These are phyloP conservation scores for Ctenopoma multispine DNA, from an alignment of 2,797 vertebrate genomes.

Conservation along the genomic window DNA sequence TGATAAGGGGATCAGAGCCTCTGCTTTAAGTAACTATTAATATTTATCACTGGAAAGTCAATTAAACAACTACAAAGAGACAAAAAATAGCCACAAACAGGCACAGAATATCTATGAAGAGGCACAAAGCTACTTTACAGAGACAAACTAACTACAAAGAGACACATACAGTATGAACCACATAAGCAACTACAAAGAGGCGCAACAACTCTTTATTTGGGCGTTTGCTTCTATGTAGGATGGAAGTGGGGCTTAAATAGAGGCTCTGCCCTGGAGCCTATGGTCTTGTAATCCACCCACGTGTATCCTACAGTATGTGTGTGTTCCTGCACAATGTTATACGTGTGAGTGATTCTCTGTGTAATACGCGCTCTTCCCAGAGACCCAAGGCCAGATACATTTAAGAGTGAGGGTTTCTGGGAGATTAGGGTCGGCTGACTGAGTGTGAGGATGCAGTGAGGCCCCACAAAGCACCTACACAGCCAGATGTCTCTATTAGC, in stretches of 20 bases:
- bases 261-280: neutral
- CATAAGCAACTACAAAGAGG: too few species aligned
- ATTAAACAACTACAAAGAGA: neutral
- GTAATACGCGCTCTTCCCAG: constrained; percentile 22
- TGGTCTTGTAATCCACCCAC: neutral
- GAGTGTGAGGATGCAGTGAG: constrained; percentile 47
- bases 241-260: neutral
- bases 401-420: constrained; percentile 53
- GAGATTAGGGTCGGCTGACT: constrained; percentile 70
- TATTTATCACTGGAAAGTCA: neutral
- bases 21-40: neutral
- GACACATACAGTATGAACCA: too few species aligned
- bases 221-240: neutral
- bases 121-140: neutral
- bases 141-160: neutral
- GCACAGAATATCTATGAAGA: neutral
- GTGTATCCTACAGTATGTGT: neutral
- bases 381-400: constrained; percentile 59
- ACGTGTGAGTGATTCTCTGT: constrained; percentile 29
- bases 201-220: neutral
- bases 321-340: constrained; percentile 3
- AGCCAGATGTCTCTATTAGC: constrained; percentile 78
- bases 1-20: neutral
- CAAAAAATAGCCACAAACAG: accelerated
- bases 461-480: constrained; percentile 49